Percentiles rank a stretch among this genome's conserved stretches.
Evolutionary conservation across 1,140 invertebrate genomes (phyloP).

Genomic region (Luehdorfia chinensis): DNA sequence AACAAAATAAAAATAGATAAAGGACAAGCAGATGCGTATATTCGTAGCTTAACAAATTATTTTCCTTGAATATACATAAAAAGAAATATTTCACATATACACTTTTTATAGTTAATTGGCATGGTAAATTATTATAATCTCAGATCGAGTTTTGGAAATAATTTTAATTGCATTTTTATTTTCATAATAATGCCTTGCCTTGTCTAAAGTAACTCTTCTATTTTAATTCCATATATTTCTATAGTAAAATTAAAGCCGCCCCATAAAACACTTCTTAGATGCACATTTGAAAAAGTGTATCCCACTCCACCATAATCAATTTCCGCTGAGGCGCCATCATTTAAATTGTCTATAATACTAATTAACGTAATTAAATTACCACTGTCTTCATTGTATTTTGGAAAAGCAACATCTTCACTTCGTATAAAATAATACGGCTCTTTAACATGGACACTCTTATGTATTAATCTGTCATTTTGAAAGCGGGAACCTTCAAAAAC

Average conservation of each 20-base stretch:
- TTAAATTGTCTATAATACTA: slow-evolving; percentile 29
- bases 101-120: no score
- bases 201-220: no score
- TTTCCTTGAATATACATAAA: no score
- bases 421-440: slow-evolving; percentile 28
- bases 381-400: slow-evolving; percentile 38
- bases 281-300: slow-evolving; percentile 33
- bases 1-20: no score
- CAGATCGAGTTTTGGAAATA: no score
- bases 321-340: slow-evolving; percentile 29
- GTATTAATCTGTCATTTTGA: slow-evolving; percentile 29
- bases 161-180: no score
- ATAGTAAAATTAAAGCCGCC: slow-evolving; percentile 41
- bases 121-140: no score
- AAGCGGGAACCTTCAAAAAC: slow-evolving; percentile 26
- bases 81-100: no score
- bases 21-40: no score
- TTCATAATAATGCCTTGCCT: no score
- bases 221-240: slow-evolving; percentile 37
- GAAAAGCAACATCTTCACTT: slow-evolving; percentile 37
- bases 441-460: slow-evolving; percentile 36
- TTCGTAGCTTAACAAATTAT: no score
- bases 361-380: slow-evolving; percentile 35
- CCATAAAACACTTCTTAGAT: slow-evolving; percentile 38
- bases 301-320: slow-evolving; percentile 43